Percentiles rank a stretch among this genome's conserved stretches.
Conservation (phyloP, 1,140 invertebrate species). For the Himalopsyche phryganea region DNA sequence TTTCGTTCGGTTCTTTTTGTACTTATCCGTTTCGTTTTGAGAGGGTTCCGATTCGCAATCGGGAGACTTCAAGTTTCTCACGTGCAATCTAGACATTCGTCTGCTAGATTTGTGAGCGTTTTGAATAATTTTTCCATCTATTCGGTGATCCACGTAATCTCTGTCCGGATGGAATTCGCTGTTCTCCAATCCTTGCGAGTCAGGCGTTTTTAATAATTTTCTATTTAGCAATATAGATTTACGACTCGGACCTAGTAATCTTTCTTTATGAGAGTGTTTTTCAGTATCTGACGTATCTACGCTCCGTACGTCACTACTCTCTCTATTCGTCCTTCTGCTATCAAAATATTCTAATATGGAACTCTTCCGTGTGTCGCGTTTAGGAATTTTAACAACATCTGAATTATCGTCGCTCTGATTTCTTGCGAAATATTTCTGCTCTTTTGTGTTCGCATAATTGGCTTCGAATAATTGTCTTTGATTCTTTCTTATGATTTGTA, state of each 20-base stretch:
- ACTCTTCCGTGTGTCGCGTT: constrained; percentile 26
- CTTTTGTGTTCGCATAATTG: constrained; percentile 23
- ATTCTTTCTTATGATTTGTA: constrained; percentile 52
- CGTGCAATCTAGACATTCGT: constrained; percentile 47
- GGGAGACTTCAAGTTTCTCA: constrained; percentile 60
- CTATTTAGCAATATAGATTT: constrained; percentile 16
- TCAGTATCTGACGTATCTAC: too few relatives aligned
- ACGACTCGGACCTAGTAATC: background rate
- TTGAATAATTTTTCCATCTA: constrained; percentile 50
- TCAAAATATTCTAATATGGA: constrained; percentile 25
- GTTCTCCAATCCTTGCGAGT: constrained; percentile 37
- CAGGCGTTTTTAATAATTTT: constrained; percentile 8
- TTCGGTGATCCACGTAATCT: constrained; percentile 46
- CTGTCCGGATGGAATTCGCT: constrained; percentile 42
- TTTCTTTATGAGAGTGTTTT: background rate
- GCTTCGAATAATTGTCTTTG: constrained; percentile 47
- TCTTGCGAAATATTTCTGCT: constrained; percentile 22
- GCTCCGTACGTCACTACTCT: too few relatives aligned
- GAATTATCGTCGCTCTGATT: constrained; percentile 31
- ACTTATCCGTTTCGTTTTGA: constrained; percentile 42
- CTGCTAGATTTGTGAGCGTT: constrained; percentile 51
- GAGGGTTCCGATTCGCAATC: constrained; percentile 64
- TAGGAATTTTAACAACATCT: constrained; percentile 28
- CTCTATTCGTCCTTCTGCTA: constrained; percentile 7
- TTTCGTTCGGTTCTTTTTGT: constrained; percentile 30